These are phyloP conservation scores for Notoglanidium macrostoma DNA, from an alignment of 2,797 vertebrate species.

Conservation along the genomic window DNA sequence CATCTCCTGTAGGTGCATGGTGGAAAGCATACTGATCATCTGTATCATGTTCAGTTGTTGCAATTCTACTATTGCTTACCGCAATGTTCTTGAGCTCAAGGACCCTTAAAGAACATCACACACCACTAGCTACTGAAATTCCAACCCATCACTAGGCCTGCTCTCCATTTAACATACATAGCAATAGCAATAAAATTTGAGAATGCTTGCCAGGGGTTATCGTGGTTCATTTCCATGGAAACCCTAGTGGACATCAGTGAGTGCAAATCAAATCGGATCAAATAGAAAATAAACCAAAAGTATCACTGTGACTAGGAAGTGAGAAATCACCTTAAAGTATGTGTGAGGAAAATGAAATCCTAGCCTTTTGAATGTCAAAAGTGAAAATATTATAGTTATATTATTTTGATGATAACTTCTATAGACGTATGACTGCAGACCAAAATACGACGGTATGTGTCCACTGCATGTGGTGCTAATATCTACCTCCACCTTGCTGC, in stretches of 20 bases:
- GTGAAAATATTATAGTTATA: too few relatives aligned
- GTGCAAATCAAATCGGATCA: too few relatives aligned
- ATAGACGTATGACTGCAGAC: too few relatives aligned
- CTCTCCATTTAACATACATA: not conserved
- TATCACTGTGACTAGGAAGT: too few relatives aligned
- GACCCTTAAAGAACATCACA: not conserved
- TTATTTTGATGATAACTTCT: too few relatives aligned
- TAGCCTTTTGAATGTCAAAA: too few relatives aligned
- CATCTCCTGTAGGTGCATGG: not conserved
- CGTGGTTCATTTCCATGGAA: constrained; percentile 1
- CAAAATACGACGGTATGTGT: too few relatives aligned
- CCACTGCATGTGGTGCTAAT: too few relatives aligned
- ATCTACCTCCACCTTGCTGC: too few relatives aligned
- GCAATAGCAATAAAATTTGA: not conserved
- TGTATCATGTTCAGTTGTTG: not conserved
- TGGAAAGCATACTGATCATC: constrained; percentile 14
- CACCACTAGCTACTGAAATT: not conserved
- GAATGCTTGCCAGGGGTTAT: not conserved
- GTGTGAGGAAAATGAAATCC: too few relatives aligned
- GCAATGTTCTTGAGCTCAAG: constrained; percentile 5
- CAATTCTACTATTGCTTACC: not conserved
- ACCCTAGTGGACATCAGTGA: not conserved
- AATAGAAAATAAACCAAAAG: too few relatives aligned
- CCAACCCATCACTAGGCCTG: not conserved
- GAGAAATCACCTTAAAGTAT: too few relatives aligned